A percentile compares a stretch with the other conserved stretches of the same genome.
Conservation (phyloP, 1,140 invertebrate genomes). For the Acromyrmex charruanus region DNA sequence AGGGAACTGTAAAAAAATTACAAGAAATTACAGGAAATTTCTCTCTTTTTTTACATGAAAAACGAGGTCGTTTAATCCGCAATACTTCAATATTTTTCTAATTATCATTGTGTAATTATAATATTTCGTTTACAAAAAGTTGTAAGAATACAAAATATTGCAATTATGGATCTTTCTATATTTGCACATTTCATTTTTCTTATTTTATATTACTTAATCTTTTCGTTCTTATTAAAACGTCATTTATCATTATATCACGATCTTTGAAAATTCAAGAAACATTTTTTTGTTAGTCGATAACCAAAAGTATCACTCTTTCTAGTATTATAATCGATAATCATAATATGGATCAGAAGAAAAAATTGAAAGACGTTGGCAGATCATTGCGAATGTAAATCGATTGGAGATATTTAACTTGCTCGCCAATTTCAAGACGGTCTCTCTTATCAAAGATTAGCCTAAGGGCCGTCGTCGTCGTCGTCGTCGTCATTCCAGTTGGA, state of each 20-base stretch:
- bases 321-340: not conserved
- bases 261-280: not conserved
- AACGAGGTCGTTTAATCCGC: too few species aligned
- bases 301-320: not conserved
- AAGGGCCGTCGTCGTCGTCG: slow-evolving; percentile 16
- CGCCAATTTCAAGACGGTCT: slow-evolving; percentile 56
- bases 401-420: slow-evolving; percentile 9
- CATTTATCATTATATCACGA: not conserved
- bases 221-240: not conserved
- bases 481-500: slow-evolving; percentile 58
- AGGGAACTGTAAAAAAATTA: too few species aligned
- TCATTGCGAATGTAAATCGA: slow-evolving; percentile 68
- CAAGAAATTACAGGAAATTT: too few species aligned
- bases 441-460: slow-evolving; percentile 74
- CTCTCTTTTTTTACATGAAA: too few species aligned
- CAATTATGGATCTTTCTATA: not conserved
- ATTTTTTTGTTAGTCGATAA: not conserved
- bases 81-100: too few species aligned
- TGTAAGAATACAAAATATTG: not conserved
- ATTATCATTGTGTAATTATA: not conserved
- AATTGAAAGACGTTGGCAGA: not conserved
- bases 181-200: not conserved
- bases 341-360: not conserved
- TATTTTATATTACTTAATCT: not conserved
- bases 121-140: not conserved